Evolutionary conservation across 2,113 vertebrate species (phyloP).

Genomic region (Tursiops truncatus): DNA sequence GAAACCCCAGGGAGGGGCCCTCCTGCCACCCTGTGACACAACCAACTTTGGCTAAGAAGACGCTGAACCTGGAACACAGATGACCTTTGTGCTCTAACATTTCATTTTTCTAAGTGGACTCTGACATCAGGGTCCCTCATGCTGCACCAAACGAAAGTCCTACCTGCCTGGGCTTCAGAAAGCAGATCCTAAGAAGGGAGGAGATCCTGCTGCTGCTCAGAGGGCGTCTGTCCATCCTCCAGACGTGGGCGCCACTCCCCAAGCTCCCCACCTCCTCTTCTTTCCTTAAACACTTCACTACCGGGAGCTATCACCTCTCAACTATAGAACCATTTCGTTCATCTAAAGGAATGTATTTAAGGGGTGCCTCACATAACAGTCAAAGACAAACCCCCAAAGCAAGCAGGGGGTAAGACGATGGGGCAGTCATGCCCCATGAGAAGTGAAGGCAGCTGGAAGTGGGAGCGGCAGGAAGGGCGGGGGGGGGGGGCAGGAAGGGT

Average conservation of each 20-base stretch:
- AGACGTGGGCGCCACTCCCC: fast-evolving
- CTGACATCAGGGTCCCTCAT: neutral
- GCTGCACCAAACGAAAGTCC: neutral
- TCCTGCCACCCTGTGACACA: neutral
- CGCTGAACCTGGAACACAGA: too few species aligned
- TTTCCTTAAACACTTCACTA: neutral
- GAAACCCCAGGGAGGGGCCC: neutral
- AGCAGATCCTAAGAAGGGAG: too few species aligned
- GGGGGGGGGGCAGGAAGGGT: too few species aligned
- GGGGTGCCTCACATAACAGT: neutral
- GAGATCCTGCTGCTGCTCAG: neutral
- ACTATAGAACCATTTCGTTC: neutral
- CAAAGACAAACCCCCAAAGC: neutral
- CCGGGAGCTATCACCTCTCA: neutral
- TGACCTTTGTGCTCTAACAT: too few species aligned
- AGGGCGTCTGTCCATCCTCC: neutral
- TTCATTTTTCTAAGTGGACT: neutral
- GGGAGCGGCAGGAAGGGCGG: too few species aligned
- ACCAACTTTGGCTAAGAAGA: neutral
- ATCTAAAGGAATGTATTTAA: neutral
- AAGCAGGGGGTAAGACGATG: neutral
- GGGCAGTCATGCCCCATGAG: neutral
- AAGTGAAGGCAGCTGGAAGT: too few species aligned
- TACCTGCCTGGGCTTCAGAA: neutral
- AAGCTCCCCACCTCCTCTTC: neutral